Evolutionary conservation across 2,888 invertebrate species (phyloP).

Genomic region (Tetheella fluctuosa): DNA sequence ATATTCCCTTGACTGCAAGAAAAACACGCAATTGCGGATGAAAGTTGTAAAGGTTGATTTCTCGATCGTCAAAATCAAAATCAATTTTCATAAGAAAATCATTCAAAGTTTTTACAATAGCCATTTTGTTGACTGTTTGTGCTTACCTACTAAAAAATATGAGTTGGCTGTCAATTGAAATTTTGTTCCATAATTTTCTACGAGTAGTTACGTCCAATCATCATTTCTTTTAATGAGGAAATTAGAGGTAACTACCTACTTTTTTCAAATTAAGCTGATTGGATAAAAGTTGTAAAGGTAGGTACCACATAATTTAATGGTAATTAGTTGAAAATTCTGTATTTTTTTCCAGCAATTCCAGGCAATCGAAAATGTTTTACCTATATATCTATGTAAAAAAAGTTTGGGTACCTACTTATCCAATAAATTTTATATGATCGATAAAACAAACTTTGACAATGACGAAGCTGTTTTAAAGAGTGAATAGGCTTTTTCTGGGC

Average conservation of each 20-base stretch:
- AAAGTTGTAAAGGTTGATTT: constrained; percentile 53
- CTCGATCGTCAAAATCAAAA: constrained; percentile 48
- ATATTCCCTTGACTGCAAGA: constrained; percentile 56
- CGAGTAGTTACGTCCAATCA: neutral
- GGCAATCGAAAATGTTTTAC: too few species aligned
- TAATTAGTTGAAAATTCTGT: neutral
- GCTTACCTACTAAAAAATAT: neutral
- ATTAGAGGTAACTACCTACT: neutral
- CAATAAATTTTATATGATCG: too few species aligned
- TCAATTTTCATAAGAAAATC: constrained; percentile 44
- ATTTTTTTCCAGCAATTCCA: too few species aligned
- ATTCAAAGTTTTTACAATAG: constrained; percentile 31
- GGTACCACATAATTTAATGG: neutral
- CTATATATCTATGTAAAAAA: too few species aligned
- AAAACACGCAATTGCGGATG: constrained; percentile 59
- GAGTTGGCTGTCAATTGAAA: neutral
- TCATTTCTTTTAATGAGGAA: constrained; percentile 2
- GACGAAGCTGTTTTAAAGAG: too few species aligned
- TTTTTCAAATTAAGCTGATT: neutral
- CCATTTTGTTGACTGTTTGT: constrained; percentile 26
- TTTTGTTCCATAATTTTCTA: constrained; percentile 2
- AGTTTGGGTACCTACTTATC: too few species aligned
- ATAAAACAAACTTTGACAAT: too few species aligned
- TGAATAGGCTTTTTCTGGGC: too few species aligned
- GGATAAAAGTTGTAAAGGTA: neutral